Evolutionary conservation across 2,113 vertebrate genomes (phyloP).

Genomic region (Barnardius zonarius): DNA sequence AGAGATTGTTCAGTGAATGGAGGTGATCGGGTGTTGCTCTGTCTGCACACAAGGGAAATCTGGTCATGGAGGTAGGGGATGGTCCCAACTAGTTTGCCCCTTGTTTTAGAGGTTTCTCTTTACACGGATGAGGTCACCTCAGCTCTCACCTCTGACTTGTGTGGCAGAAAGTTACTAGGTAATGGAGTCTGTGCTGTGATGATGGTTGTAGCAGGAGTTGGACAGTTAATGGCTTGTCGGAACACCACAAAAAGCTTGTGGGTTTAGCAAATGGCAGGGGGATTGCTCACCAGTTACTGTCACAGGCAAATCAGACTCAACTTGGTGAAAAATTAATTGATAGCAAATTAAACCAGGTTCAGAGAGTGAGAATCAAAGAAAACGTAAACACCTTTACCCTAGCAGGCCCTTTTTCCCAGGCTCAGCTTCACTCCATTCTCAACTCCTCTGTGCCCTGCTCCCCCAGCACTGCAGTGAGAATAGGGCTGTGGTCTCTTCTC

Average conservation of each 20-base stretch:
- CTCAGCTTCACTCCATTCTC: background rate
- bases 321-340: background rate
- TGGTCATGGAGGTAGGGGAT: fast-evolving
- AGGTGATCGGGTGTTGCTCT: background rate
- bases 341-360: background rate
- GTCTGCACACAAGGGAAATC: background rate
- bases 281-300: background rate
- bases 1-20: background rate
- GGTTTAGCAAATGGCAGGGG: background rate
- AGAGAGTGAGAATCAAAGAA: background rate
- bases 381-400: background rate
- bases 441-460: fast-evolving
- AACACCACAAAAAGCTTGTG: background rate
- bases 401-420: background rate
- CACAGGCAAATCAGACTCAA: background rate
- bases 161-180: background rate
- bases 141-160: background rate
- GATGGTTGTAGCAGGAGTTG: background rate
- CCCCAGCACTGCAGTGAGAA: background rate
- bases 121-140: background rate
- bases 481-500: background rate
- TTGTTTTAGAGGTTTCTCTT: background rate
- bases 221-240: background rate
- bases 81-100: background rate
- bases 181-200: background rate